Evolutionary conservation across 2,797 vertebrate genomes (phyloP), one percentile per base, ranked within the genome.

Genomic region (Botia almorhae): DNA sequence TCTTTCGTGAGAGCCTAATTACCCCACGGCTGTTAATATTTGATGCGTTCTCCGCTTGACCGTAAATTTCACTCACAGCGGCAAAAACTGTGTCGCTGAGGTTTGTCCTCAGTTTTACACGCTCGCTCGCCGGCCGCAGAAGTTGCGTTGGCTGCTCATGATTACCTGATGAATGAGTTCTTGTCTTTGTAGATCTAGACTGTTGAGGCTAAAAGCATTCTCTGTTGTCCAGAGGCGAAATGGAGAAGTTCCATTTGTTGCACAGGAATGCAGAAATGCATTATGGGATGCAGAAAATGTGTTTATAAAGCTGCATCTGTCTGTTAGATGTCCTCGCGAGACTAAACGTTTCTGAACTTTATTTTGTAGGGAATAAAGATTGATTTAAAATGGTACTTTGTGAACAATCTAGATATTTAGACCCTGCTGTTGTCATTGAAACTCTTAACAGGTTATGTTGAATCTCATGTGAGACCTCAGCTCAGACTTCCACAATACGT

Each of bases 151-250:
- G 14, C 50, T 39, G 7, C 21, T 39, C 21, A 4, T 17, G 36
- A 39, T 21, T 7, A 29, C 16, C 51, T 68, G 36, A 58, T 46
- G 2, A 46, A 61, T 17, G 29, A 21, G 17, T 36, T 33, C 17
- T 69, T 58, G 76, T 23, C 7, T 69, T 78, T 77, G 14, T 53
- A 51, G 76, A 29, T 21, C 55, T 48, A 60, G 76, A 61, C 76
- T 61, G 55, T 71, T 78, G 71, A 78, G 76, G 67, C 67, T 78
- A 63, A 69, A 78, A 78, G 68, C 76, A 63, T 71, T 63, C 61
- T 63, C 43, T 51, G 58, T 69, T 43, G 46, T 33, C 48, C 5
- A 26, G 51, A 63, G 14, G 56, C 56, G 53, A 79, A 64, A 72
- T 64, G 64, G 70, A 53, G 63, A 39, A 23, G 6, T 36, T 78